A percentile compares a stretch with the other conserved stretches of the same genome.
Evolutionary conservation across 1,140 invertebrate genomes (phyloP).

Genomic region (Scaptomyza montana): DNA sequence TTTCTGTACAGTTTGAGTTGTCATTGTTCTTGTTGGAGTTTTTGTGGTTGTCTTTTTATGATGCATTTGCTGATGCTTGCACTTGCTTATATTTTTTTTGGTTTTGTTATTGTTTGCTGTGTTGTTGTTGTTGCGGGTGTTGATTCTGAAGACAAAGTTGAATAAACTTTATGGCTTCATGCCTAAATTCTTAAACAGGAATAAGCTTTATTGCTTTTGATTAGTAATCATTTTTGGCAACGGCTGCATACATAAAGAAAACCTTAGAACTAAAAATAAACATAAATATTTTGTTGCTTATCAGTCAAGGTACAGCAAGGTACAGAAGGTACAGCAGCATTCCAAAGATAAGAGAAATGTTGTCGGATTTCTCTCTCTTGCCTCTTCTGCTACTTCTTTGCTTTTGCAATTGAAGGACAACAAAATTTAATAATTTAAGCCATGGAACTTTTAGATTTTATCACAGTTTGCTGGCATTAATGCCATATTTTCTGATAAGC

Average conservation of each 20-base stretch:
- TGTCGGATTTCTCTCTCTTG: too few relatives aligned
- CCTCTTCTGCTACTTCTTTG: too few relatives aligned
- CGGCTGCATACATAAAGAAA: conserved; percentile 5
- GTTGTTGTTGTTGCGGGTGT: too few relatives aligned
- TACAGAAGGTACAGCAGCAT: conserved; percentile 8
- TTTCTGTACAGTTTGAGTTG: not conserved
- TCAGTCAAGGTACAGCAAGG: conserved; percentile 16
- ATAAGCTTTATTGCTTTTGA: conserved; percentile 4
- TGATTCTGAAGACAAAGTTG: conserved; percentile 25
- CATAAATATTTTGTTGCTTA: conserved; percentile 9
- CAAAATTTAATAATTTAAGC: too few relatives aligned
- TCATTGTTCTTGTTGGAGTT: conserved; percentile 5
- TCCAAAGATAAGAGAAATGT: conserved; percentile 14
- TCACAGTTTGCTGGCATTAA: not conserved
- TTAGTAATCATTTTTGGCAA: conserved; percentile 13
- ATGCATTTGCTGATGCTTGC: conserved; percentile 24
- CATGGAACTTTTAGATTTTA: conserved; percentile 19
- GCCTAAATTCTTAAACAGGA: not conserved
- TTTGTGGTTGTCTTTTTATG: not conserved
- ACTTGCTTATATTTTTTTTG: not conserved
- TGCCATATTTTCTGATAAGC: too few relatives aligned
- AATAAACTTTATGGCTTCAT: conserved; percentile 30
- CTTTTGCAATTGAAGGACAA: too few relatives aligned
- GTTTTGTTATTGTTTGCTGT: too few relatives aligned
- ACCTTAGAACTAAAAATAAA: conserved; percentile 36